Evolutionary conservation across 2,113 vertebrate species (phyloP), one percentile per base, ranked within the genome.

Genomic region (Galeopterus variegatus): DNA sequence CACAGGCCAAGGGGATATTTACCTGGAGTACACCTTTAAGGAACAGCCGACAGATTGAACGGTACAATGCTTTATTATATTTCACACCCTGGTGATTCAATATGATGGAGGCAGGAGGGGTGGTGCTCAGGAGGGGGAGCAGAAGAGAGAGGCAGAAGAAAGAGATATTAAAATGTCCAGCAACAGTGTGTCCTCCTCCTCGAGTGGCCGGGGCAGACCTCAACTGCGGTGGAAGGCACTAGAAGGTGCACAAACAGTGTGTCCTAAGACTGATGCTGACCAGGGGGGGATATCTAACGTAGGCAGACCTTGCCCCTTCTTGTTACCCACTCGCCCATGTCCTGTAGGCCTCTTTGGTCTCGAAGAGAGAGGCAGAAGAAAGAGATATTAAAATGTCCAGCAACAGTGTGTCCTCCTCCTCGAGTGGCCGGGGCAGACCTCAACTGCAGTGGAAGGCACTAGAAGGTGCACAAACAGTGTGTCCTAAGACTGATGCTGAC

Each of bases 11-110:
- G 99, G 98, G 99, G 99, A 99, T 99, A 99, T 98, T 99, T 99
- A 98, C 99, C 99, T 99, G 99, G 98, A 99, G 99, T 99, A 98
- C 99, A 99, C 99, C 99, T 99, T 99, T 99, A 99, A 99, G 99
- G 99, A 99, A 99, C 98, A 98, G 98, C 98, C 98, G 99, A 99
- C 99, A 99, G 99, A 99, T 99, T 99, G 99, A 99, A 99, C 96
- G 99, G 99, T 99, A 99, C 98, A 98, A 98, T 99, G 99, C 99
- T 99, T 99, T 99, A 99, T 99, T 99, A 99, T 99, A 99, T 99
- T 99, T 99, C 99, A 99, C 99, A 99, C 99, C 99, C 99, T 98
- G 99, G 98, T 99, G 99, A 98, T 99, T 99, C 99, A 98, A 98
- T 98, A 98, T 98, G 98, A 99, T 98, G 98, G 98, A 97, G 96